Evolutionary conservation across 2,888 invertebrate genomes (phyloP).

Genomic region (Barypeithes pellucidus): DNA sequence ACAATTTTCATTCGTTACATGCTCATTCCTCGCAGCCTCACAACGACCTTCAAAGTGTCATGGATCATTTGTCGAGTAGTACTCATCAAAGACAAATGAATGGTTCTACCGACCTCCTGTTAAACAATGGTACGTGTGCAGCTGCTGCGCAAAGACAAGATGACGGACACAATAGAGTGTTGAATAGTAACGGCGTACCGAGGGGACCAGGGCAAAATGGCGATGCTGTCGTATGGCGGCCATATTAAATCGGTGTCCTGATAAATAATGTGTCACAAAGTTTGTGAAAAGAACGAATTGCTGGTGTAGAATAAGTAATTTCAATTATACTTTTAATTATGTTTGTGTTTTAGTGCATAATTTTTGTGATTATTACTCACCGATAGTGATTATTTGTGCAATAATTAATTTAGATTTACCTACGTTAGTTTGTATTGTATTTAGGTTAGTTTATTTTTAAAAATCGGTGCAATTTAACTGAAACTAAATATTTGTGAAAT

Average conservation of each 20-base stretch:
- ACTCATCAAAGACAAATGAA: slow-evolving; percentile 61
- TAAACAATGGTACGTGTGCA: slow-evolving; percentile 76
- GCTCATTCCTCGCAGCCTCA: slow-evolving; percentile 76
- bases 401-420: slow-evolving; percentile 22
- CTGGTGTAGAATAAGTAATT: neutral
- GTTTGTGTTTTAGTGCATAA: slow-evolving; percentile 6
- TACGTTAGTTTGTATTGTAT: neutral
- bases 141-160: slow-evolving; percentile 76
- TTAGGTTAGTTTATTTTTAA: neutral
- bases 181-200: slow-evolving; percentile 68
- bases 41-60: slow-evolving; percentile 82
- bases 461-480: neutral
- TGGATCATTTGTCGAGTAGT: slow-evolving; percentile 83
- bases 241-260: slow-evolving; percentile 74
- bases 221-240: slow-evolving; percentile 83
- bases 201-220: slow-evolving; percentile 77
- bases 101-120: slow-evolving; percentile 70
- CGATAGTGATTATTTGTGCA: slow-evolving; percentile 39
- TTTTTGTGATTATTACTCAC: slow-evolving; percentile 12
- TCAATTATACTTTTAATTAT: neutral
- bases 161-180: slow-evolving; percentile 70
- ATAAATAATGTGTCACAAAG: neutral
- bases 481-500: too few species aligned
- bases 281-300: neutral
- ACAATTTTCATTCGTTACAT: slow-evolving; percentile 81